A percentile compares a stretch with the other conserved stretches of the same genome.
Evolutionary conservation across 2,113 vertebrate genomes (phyloP).

Genomic region (Grammomys dolichurus): DNA sequence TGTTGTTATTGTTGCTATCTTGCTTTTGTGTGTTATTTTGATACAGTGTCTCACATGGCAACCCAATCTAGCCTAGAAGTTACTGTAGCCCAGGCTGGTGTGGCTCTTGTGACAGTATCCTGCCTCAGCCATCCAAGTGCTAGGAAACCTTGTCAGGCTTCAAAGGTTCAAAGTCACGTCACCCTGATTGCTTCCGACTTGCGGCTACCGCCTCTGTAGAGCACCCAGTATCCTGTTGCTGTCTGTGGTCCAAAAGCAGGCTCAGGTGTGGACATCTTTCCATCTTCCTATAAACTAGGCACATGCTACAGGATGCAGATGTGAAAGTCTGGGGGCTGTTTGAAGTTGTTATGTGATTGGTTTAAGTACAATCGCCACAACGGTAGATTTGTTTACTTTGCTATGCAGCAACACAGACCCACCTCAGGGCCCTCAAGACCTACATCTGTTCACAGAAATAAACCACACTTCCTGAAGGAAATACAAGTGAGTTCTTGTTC

Average conservation of each 20-base stretch:
- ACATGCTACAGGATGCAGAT: not conserved
- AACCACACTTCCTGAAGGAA: not conserved
- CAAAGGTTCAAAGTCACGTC: not conserved
- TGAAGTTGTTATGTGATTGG: not conserved
- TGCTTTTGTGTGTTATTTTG: not conserved
- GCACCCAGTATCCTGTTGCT: not conserved
- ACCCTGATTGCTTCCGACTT: not conserved
- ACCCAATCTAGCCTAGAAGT: not conserved
- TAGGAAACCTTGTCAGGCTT: not conserved
- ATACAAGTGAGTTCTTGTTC: not conserved
- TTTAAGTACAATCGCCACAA: not conserved
- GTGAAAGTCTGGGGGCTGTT: not conserved
- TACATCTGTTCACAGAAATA: not conserved
- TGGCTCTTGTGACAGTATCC: not conserved
- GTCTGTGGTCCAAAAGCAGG: not conserved
- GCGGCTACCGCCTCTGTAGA: not conserved
- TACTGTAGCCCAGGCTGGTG: not conserved
- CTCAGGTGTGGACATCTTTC: not conserved
- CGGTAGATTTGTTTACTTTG: not conserved
- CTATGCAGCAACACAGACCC: not conserved
- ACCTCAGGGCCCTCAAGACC: not conserved
- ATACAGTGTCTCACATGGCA: not conserved
- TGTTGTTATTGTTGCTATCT: not conserved
- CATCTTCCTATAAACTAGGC: not conserved
- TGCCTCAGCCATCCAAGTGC: not conserved